Evolutionary conservation across 2,113 vertebrate species (phyloP), one percentile per base, ranked within the genome.

Genomic region (Zeus faber): DNA sequence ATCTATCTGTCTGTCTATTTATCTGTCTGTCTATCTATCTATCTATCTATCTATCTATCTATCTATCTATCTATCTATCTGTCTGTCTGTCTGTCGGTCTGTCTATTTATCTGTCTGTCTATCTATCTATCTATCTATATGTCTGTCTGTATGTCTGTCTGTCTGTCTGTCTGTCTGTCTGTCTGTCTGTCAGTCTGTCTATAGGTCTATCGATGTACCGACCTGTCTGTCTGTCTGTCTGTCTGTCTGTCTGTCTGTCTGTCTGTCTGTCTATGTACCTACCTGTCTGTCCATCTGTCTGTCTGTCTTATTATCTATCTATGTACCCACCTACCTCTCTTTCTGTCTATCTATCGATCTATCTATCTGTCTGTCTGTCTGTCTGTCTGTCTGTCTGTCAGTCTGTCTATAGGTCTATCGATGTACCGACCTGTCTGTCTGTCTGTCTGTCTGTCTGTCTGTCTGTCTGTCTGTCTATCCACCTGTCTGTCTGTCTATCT

Each of bases 201-300:
- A n/a, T n/a, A n/a, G n/a, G n/a, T n/a, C n/a, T n/a, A n/a, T n/a
- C n/a, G n/a, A n/a, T n/a, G n/a, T n/a, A n/a, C n/a, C n/a, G n/a
- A n/a, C n/a, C 26, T 49, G 13, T 57, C 31, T 62, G 67, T 58
- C 33, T 61, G 18, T 41, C 37, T 54, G 2, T 46, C 25, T 54
- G n/a, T n/a, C n/a, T n/a, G 13, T 51, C 20, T 61, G 16, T 54
- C 29, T 7, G n/a, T n/a, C n/a, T n/a, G n/a, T n/a, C n/a, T n/a
- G n/a, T n/a, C n/a, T n/a, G 2, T 22, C 8, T 33, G 7, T 50
- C 48, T 16, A 1, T 53, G 23, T 9, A 27, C 44, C 24, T 29
- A 21, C 46, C 26, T 52, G 24, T 40, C 18, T 61, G 22, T 40
- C 23, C 23, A n/a, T 46, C 47, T 44, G n/a, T 48, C n/a, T 35